These are phyloP conservation scores for Loxodonta africana DNA, from an alignment of 2,113 vertebrate species.

Conservation along the genomic window DNA sequence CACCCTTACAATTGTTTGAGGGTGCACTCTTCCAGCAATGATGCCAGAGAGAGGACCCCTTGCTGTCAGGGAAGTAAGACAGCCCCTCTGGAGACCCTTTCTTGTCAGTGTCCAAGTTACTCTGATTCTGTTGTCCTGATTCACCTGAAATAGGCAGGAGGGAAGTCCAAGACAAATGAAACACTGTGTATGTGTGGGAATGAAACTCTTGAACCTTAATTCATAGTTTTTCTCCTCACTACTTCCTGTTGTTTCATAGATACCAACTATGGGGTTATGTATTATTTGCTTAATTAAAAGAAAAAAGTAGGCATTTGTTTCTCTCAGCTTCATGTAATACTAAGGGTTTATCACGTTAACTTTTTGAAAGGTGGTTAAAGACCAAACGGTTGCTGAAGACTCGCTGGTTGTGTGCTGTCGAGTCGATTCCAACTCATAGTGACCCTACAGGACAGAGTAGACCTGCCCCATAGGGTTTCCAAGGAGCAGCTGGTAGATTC, in stretches of 20 bases:
- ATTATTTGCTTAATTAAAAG: slow-evolving; percentile 20
- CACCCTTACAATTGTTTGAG: neutral
- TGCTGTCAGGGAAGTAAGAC: accelerated
- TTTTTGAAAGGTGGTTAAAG: neutral
- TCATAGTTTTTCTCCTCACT: slow-evolving; percentile 24
- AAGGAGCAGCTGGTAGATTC: no score
- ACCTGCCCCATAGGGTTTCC: no score
- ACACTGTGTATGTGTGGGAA: neutral
- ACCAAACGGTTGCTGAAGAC: neutral
- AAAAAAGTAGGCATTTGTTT: neutral
- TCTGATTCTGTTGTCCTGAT: neutral
- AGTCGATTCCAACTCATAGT: no score
- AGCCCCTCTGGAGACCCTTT: neutral
- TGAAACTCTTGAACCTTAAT: slow-evolving; percentile 59
- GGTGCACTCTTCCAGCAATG: no score
- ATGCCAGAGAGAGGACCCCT: neutral
- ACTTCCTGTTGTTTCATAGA: slow-evolving; percentile 71
- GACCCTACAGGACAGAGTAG: no score
- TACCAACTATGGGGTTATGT: slow-evolving; percentile 59
- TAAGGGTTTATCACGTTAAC: neutral
- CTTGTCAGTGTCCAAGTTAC: neutral
- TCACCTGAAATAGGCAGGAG: neutral
- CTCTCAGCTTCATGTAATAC: neutral
- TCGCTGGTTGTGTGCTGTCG: no score
- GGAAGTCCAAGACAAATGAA: neutral